Evolutionary conservation across 2,797 vertebrate species (phyloP).

Genomic region (Gila robusta): DNA sequence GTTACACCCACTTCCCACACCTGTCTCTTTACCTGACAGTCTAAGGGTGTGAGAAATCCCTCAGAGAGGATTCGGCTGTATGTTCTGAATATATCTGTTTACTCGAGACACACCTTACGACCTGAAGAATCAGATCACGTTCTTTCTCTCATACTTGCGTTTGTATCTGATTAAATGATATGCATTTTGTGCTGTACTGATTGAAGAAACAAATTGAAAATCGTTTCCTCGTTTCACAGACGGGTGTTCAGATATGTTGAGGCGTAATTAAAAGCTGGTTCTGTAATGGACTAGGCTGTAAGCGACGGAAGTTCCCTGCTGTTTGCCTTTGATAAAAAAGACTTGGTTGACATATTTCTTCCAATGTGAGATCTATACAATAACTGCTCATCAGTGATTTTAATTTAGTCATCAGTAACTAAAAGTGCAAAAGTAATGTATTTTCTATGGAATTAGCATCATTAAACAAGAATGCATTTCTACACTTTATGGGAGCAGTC

Average conservation of each 20-base stretch:
- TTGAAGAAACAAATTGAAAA: background rate
- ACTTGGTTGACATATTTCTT: too few relatives aligned
- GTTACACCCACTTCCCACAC: constrained; percentile 40
- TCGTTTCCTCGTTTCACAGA: background rate
- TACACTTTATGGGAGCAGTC: background rate
- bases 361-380: background rate
- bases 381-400: background rate
- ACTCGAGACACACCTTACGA: constrained; percentile 15
- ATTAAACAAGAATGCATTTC: background rate
- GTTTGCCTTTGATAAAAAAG: background rate
- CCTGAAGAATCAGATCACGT: constrained; percentile 6
- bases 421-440: background rate
- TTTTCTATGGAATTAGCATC: background rate
- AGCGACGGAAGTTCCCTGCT: background rate
- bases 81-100: background rate
- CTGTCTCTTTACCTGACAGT: constrained; percentile 4
- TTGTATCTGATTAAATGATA: background rate
- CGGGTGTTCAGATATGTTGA: constrained; percentile 17
- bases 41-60: constrained; percentile 20
- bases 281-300: background rate
- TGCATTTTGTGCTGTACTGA: background rate
- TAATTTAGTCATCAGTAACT: background rate
- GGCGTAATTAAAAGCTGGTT: constrained; percentile 1
- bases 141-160: background rate
- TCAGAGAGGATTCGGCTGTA: background rate